Base-by-base conservation (phyloP, 1,140 invertebrate species). In the Drosophila parvula region DNA sequence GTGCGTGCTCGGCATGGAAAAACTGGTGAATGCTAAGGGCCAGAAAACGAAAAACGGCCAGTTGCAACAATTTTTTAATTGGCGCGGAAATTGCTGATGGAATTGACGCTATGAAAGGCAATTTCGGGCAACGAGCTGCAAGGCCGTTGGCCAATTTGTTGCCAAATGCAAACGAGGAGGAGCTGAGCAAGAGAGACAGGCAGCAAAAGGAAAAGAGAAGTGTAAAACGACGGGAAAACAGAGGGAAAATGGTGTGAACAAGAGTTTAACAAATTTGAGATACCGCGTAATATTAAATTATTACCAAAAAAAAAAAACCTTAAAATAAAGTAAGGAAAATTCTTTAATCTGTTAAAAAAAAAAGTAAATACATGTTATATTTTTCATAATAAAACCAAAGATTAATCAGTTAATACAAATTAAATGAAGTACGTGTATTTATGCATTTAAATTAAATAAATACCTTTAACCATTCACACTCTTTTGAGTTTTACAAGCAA, bases 31-130 rank as follows among this genome's bases (percentile, higher is more conserved):
- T 71, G 68, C 63, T 61, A 41, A 71, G 65, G 62, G 73, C 71
- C 61, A 55, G 55, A 59, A 71, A 56, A 48, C 38, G 22, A 56
- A 68, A 68, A 76, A 51, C 38, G 74, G 74, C 32, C 73, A 75
- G 74, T 78, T 68, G 74, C 74, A 77, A 77, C 77, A 73, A 79
- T 83, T 88, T 82, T 83, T 86, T 85, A 86, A 86, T 86, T 86
- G 83, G 51, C 80, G 73, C 76, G 83, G 83, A 86, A 86, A 86
- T 88, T 79, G 83, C 71, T 81, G 85, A 71, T 83, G 71, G 64
- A 79, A 88, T 88, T 88, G 83, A 88, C 83, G 68, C 71, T 64
- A 70, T 82, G 70, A 82, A 79, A 74, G 80, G 63, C 64, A 70
- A 57, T 82, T 82, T 83, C 76, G 47, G 45, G 22, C 34, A 38